Conservation (phyloP, 2,797 vertebrate genomes). For the Sebastes steindachneri region DNA sequence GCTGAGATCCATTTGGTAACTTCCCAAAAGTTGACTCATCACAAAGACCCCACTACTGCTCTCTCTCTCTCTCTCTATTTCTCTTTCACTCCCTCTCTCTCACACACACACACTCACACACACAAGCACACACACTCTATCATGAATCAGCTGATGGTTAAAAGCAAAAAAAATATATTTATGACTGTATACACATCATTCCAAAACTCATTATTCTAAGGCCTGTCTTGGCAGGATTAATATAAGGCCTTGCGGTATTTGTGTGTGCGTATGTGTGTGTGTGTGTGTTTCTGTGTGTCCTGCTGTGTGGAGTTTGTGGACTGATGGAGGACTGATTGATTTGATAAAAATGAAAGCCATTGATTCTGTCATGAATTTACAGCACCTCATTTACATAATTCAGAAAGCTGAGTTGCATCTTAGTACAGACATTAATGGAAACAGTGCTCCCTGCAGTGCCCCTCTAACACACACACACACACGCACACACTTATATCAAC, state of each 20-base stretch:
- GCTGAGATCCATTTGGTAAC: conserved; percentile 58
- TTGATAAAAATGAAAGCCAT: conserved; percentile 86
- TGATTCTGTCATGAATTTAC: conserved; percentile 86
- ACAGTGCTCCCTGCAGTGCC: conserved; percentile 55
- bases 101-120: not conserved
- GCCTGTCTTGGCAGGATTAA: conserved; percentile 75
- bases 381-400: conserved; percentile 82
- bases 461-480: conserved; percentile 11
- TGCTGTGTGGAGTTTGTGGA: conserved; percentile 63
- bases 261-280: conserved; percentile 28
- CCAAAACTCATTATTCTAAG: conserved; percentile 79
- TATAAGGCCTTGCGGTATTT: conserved; percentile 56
- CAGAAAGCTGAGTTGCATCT: conserved; percentile 82
- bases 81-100: not conserved
- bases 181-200: conserved; percentile 77
- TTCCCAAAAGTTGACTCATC: conserved; percentile 62
- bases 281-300: conserved; percentile 26
- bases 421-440: conserved; percentile 70
- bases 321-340: conserved; percentile 81
- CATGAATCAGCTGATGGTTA: conserved; percentile 77
- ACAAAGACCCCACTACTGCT: conserved; percentile 20
- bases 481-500: conserved; percentile 50
- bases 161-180: conserved; percentile 77
- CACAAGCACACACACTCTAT: conserved; percentile 29
- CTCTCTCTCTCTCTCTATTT: not conserved